Percentiles rank a stretch among this genome's conserved stretches.
Conservation (phyloP, 2,113 vertebrate genomes). For the Gymnarchus niloticus region DNA sequence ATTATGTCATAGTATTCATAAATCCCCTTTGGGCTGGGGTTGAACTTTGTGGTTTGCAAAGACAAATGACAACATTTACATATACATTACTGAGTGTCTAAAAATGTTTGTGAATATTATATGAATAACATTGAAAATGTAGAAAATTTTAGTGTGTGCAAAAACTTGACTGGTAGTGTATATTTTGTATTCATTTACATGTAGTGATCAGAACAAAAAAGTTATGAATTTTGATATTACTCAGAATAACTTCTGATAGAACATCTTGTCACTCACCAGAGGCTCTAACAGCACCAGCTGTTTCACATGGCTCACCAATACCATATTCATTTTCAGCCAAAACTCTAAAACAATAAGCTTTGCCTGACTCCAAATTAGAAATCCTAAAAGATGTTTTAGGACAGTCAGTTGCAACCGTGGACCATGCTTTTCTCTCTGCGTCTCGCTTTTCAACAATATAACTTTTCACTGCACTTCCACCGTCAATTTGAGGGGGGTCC, state of each 20-base stretch:
- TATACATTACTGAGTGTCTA: no score
- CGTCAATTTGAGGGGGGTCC: conserved; percentile 87
- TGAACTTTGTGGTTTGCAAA: no score
- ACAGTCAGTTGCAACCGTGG: conserved; percentile 84
- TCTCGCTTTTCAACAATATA: conserved; percentile 96
- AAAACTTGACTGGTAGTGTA: no score
- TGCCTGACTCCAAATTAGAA: conserved; percentile 83
- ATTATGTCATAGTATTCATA: no score
- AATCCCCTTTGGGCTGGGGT: no score
- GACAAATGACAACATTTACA: no score
- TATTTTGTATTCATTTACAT: no score
- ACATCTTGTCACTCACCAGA: conserved; percentile 69
- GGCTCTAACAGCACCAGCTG: conserved; percentile 82
- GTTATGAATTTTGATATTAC: no score
- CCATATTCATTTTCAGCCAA: conserved; percentile 95
- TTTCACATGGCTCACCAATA: conserved; percentile 93
- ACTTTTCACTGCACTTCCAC: conserved; percentile 88
- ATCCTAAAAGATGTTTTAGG: conserved; percentile 85
- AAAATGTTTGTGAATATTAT: no score
- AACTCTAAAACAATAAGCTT: conserved; percentile 93
- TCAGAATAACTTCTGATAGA: neutral
- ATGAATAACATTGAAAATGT: no score
- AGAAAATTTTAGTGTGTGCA: no score
- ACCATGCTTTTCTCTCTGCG: conserved; percentile 95
- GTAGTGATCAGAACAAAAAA: no score